Base-by-base conservation (phyloP, 1,140 invertebrate species). In the Brevipalpus yothersi region DNA sequence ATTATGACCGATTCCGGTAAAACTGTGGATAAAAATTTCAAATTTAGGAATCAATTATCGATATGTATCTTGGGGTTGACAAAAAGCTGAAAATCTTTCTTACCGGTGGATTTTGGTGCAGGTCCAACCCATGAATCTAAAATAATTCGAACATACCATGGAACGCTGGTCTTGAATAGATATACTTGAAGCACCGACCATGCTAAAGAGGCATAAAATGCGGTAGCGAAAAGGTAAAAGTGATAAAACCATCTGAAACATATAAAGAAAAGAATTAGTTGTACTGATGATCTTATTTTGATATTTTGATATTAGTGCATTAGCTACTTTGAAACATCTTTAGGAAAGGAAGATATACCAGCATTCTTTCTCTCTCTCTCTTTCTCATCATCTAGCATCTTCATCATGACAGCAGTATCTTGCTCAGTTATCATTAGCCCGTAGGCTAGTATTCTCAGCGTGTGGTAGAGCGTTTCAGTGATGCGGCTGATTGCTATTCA, bases 1-100 rank as follows among this genome's bases (percentile, higher is more conserved):
- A 84, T 63, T 12, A 80, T 63, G 9, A 75, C 74, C 56, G 74
- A 72, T 62, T 75, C 72, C 19, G 74, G 66, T 58, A 73, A 71
- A 40, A 78, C 80, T 58, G 41, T 31, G 54, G 40, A 47, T 47
- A 31, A 9, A 40, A 13, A 41, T 39, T 2, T 13, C 2, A 19
- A 51, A 17, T n/a, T n/a, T n/a, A n/a, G n/a, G n/a, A 51, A 17
- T n/a, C 47, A 19, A 51, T 51, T 51, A 45, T 51, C 7, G 10
- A 19, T 19, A n/a, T 17, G n/a, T 8, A 8, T 59, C 11, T 60
- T 3, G 43, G 12, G 8, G n/a, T 3, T 15, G n/a, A 45, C 2
- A 45, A 45, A 54, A 61, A 31, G 12, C 39, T 4, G 15, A 41
- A 4, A 43, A 11, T 17, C 8, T 62, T 54, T 53, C 41, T 43